phyloP scores from a whole-genome alignment of 2,888 invertebrate species.

The Lottia scabra region DNA sequence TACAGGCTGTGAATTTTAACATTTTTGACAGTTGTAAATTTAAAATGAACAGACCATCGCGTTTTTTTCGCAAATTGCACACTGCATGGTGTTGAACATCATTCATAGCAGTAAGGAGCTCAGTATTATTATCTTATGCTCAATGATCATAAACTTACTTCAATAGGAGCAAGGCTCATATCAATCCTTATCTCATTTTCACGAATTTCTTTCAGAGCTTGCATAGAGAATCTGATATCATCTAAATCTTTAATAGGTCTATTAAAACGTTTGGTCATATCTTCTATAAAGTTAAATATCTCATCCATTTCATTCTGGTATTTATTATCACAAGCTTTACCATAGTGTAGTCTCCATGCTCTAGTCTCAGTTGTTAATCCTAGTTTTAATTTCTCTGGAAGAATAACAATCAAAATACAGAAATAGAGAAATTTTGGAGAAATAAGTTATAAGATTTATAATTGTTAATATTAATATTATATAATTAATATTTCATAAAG shows the following conservation, averaged over 20 bases:
- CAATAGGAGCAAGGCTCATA: constrained; percentile 90
- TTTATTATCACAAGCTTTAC: constrained; percentile 68
- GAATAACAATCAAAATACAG: not conserved
- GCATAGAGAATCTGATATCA: constrained; percentile 94
- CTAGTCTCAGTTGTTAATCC: constrained; percentile 79
- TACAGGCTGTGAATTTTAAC: no score
- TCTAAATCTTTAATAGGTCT: constrained; percentile 91
- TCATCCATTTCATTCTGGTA: constrained; percentile 69
- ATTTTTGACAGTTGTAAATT: no score
- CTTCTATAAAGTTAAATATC: constrained; percentile 87
- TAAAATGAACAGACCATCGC: no score
- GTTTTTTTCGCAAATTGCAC: no score
- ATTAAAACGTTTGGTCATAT: constrained; percentile 81
- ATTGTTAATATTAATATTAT: no score
- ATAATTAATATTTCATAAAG: no score
- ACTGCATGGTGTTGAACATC: no score
- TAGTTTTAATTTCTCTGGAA: constrained; percentile 78
- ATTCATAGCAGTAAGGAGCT: no score
- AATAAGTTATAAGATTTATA: no score
- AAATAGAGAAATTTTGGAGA: no score
- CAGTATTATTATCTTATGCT: no score
- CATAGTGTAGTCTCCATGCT: constrained; percentile 68
- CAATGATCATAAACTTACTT: constrained; percentile 72
- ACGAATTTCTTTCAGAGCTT: constrained; percentile 89
- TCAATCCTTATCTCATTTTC: constrained; percentile 97